phyloP scores from a whole-genome alignment of 2,888 invertebrate species.

The Drosophila mimica region DNA sequence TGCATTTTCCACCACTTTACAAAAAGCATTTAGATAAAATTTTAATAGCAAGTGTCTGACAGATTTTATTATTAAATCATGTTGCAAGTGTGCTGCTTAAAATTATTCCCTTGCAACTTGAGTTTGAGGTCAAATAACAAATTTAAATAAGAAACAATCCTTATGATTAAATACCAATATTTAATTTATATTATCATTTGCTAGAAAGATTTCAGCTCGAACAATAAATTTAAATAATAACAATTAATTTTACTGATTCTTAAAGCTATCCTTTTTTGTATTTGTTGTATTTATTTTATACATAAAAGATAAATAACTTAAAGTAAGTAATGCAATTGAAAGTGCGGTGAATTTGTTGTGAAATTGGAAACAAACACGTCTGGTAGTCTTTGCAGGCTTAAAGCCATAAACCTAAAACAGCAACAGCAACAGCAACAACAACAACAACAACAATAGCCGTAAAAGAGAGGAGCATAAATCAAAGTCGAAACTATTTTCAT shows the following conservation, averaged over 20 bases:
- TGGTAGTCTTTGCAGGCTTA: neutral
- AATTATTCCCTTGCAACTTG: neutral
- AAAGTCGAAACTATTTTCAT: constrained; percentile 65
- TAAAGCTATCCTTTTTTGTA: neutral
- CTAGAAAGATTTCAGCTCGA: neutral
- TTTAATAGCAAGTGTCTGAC: neutral
- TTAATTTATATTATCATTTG: neutral
- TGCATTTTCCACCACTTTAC: neutral
- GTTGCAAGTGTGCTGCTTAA: neutral
- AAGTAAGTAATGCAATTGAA: neutral
- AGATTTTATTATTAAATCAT: neutral
- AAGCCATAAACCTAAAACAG: constrained; percentile 31
- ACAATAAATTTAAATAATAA: neutral
- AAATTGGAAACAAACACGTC: neutral
- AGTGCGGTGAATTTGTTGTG: neutral
- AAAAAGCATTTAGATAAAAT: neutral
- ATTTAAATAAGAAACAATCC: neutral
- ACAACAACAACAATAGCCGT: constrained; percentile 28
- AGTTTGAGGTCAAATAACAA: neutral
- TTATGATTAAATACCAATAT: neutral
- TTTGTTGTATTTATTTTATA: neutral
- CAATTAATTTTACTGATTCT: too few species aligned
- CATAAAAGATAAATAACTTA: neutral
- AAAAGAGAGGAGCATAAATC: constrained; percentile 57
- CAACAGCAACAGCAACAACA: constrained; percentile 24